phyloP scores from a whole-genome alignment of 2,888 invertebrate genomes.

The Dexiosoma caninum region DNA sequence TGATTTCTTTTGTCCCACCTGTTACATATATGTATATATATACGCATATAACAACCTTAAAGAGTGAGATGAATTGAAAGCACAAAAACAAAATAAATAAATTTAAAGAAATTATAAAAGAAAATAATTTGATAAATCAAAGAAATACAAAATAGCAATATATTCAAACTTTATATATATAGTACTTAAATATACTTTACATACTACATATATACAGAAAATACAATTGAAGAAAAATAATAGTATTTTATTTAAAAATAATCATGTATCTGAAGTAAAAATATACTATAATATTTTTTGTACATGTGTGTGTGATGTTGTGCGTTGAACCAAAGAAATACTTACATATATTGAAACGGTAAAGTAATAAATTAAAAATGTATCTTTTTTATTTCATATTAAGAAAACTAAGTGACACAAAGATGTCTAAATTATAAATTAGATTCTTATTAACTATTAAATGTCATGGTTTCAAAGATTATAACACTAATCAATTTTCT shows the following conservation, averaged over 20 bases:
- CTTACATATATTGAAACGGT: too few relatives aligned
- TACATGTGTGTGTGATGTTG: conserved; percentile 14
- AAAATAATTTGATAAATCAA: conserved; percentile 25
- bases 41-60: conserved; percentile 33
- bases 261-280: neutral
- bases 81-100: conserved; percentile 25
- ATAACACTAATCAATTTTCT: too few relatives aligned
- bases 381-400: too few relatives aligned
- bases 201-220: neutral
- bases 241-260: neutral
- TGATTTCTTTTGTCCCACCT: too few relatives aligned
- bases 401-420: too few relatives aligned
- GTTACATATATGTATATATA: neutral
- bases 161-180: conserved; percentile 27
- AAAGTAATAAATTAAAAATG: neutral
- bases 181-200: too few relatives aligned
- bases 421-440: too few relatives aligned
- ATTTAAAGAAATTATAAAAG: too few relatives aligned
- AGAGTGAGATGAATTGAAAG: conserved; percentile 58
- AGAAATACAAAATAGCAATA: conserved; percentile 14
- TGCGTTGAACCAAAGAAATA: neutral
- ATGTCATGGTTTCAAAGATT: too few relatives aligned
- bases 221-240: too few relatives aligned
- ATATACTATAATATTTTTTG: conserved; percentile 21
- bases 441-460: too few relatives aligned